Evolutionary conservation across 2,113 vertebrate species (phyloP).

Genomic region (Anoura caudifer): DNA sequence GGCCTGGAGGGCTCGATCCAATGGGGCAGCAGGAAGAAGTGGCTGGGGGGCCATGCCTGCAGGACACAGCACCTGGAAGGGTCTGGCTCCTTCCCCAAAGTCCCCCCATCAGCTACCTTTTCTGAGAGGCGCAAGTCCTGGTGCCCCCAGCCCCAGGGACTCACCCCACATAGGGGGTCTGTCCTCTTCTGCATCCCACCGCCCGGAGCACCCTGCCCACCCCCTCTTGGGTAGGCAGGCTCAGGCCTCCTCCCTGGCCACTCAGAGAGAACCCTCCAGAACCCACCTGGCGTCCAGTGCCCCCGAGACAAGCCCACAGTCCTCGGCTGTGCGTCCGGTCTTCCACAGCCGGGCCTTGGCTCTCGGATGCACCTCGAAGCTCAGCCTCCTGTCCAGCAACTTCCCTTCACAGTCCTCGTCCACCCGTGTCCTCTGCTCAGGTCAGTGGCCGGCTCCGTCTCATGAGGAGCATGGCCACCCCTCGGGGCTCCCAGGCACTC

Average conservation of each 20-base stretch:
- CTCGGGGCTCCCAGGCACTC: fast-evolving
- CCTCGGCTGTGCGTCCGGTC: fast-evolving
- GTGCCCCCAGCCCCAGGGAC: fast-evolving
- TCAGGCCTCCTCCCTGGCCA: neutral
- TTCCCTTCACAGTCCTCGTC: no score
- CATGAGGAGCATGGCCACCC: neutral
- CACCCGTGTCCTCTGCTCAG: fast-evolving
- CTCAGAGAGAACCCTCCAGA: neutral
- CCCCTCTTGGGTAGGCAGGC: neutral
- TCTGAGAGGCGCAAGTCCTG: neutral
- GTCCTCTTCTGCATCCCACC: no score
- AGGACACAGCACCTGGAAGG: fast-evolving
- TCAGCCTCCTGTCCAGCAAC: neutral
- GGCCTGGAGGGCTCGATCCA: fast-evolving
- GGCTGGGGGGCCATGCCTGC: fast-evolving
- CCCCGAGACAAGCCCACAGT: fast-evolving
- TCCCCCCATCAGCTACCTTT: fast-evolving
- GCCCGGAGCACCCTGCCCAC: fast-evolving
- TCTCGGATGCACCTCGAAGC: fast-evolving
- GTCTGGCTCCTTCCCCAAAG: neutral
- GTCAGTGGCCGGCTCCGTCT: neutral
- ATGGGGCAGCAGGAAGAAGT: fast-evolving
- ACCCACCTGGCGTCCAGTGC: neutral
- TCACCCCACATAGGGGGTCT: fast-evolving
- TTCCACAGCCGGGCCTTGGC: neutral